Conservation (phyloP, 2,113 vertebrate genomes). For the Lepisosteus oculatus region DNA sequence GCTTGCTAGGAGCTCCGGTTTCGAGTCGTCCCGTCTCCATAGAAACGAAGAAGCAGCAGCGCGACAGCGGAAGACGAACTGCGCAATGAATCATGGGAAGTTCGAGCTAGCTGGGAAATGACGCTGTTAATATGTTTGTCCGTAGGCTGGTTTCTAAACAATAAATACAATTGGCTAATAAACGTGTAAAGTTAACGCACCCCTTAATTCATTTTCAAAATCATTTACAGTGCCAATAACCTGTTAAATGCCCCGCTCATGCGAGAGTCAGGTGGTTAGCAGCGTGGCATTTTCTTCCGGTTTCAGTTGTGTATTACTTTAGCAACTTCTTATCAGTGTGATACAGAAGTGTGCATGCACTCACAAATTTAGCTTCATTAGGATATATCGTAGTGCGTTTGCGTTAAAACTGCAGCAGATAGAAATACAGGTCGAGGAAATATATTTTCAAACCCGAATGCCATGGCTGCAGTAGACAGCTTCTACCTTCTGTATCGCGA, state of each 20-base stretch:
- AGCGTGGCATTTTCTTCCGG: slow-evolving; percentile 12
- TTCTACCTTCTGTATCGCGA: slow-evolving; percentile 85
- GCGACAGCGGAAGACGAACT: not conserved
- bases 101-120: too few relatives aligned
- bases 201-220: not conserved
- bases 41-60: slow-evolving; percentile 45
- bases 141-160: too few relatives aligned
- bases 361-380: too few relatives aligned
- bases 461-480: slow-evolving; percentile 92
- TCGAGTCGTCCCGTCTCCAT: slow-evolving; percentile 49
- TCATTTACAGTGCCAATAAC: not conserved
- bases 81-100: slow-evolving; percentile 43
- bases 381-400: too few relatives aligned
- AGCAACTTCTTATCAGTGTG: not conserved
- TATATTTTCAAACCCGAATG: slow-evolving; percentile 9
- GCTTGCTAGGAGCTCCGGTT: not conserved
- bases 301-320: not conserved
- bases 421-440: not conserved
- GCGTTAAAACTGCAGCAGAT: too few relatives aligned
- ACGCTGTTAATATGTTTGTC: too few relatives aligned
- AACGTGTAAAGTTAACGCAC: too few relatives aligned
- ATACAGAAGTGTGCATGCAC: not conserved
- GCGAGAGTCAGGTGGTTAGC: not conserved
- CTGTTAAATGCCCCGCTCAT: not conserved
- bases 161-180: too few relatives aligned